A percentile compares a stretch with the other conserved stretches of the same genome.
These are phyloP conservation scores for Python bivittatus DNA, from an alignment of 2,113 vertebrate species.

Conservation along the genomic window DNA sequence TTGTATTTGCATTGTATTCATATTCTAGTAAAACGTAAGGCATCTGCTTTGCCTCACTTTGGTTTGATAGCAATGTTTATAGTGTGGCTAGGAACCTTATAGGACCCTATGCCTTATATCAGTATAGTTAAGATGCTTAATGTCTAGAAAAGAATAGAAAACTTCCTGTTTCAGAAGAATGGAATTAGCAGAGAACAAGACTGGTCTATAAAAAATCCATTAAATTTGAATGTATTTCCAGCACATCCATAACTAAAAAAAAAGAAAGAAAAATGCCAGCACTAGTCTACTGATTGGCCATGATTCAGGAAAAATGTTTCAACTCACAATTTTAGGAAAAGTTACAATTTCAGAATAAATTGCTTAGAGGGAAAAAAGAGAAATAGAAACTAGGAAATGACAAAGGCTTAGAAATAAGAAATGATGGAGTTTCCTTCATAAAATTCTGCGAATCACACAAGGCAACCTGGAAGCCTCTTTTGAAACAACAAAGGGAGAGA, in stretches of 20 bases:
- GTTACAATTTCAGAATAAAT: neutral
- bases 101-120: neutral
- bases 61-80: neutral
- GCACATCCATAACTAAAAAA: neutral
- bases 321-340: neutral
- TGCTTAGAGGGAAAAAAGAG: neutral
- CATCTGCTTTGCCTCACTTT: neutral
- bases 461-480: neutral
- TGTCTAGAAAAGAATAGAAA: neutral
- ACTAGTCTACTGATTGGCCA: neutral
- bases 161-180: neutral
- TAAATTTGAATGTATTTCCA: neutral
- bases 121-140: neutral
- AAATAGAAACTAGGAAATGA: neutral
- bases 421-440: neutral
- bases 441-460: neutral
- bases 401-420: neutral
- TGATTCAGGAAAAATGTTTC: neutral
- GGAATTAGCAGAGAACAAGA: neutral
- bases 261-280: neutral
- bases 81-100: neutral
- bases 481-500: neutral
- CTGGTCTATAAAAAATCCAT: neutral
- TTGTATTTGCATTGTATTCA: neutral
- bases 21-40: neutral